Base-by-base conservation (phyloP, 2,888 invertebrate species). In the Conistra vaccinii region DNA sequence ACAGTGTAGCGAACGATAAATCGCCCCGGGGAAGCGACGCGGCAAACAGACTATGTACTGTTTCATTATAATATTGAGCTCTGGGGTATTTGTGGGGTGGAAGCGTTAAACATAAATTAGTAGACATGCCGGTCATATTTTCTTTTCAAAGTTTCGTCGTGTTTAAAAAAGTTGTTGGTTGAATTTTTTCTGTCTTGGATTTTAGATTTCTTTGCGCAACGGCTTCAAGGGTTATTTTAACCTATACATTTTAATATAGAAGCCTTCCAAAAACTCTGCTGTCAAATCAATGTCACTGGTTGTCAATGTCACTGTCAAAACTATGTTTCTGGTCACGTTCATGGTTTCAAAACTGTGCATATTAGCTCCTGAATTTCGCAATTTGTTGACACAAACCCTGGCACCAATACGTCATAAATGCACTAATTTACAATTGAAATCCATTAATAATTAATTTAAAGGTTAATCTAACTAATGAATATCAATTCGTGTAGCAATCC, bases 1-100 rank as follows among this genome's bases (percentile, higher is more conserved):
- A 92, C 88, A 87, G 75, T 82, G 79, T 80, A 79, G 83, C 85
- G 83, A 86, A 76, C 87, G 80, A 89, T 89, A 89, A 87, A 89
- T 92, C 87, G 86, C 82, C 80, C 76, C 73, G 69, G 84, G 87
- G 82, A 61, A 72, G 73, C 76, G 70, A 73, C 76, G 78, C 75
- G 80, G 72, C 79, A 75, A 83, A 79, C 71, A 75, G 78, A 67
- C 78, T 71, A 66, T 73, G 76, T 78, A 69, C 78, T 69, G 76
- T 86, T 80, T 77, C 88, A 80, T 81, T 78, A 85, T 78, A 79
- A 83, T 76, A 80, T 85, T 73, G 71, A 75, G 80, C 75, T 76
- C 57, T 79, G 61, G 62, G 78, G 73, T 79, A 73, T 79, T 78
- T 72, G 60, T 65, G 73, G 78, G 62, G 68, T 51, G 48, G 55